phyloP scores from a whole-genome alignment of 2,113 vertebrate genomes.

The Amia ocellicauda region DNA sequence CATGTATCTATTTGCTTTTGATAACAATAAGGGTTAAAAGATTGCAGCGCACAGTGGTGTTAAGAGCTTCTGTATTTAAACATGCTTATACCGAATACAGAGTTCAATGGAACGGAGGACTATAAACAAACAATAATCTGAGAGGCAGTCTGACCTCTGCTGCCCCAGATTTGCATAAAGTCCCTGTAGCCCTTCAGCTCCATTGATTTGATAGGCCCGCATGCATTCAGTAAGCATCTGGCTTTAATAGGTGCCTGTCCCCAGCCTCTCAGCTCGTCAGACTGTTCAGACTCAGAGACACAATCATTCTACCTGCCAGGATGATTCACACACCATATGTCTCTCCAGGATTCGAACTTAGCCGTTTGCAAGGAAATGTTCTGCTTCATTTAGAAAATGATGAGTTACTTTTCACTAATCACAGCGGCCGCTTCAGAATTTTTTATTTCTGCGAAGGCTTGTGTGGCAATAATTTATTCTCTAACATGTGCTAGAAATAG shows the following conservation, averaged over 20 bases:
- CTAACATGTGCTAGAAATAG: neutral
- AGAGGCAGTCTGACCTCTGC: constrained; percentile 5
- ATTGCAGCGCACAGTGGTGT: constrained; percentile 3
- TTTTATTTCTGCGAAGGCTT: neutral
- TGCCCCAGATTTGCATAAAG: constrained; percentile 5
- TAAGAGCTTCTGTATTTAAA: neutral
- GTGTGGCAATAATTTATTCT: constrained; percentile 1
- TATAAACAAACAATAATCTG: constrained; percentile 1
- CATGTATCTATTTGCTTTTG: neutral
- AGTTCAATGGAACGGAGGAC: neutral
- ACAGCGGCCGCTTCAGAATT: neutral
- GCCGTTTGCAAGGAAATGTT: constrained; percentile 30
- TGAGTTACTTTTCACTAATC: constrained; percentile 29
- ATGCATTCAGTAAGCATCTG: constrained; percentile 29
- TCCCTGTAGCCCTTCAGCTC: constrained; percentile 12
- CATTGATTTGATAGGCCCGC: constrained; percentile 6
- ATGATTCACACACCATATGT: constrained; percentile 43
- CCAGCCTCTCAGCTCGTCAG: constrained; percentile 33
- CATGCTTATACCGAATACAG: neutral
- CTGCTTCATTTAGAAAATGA: constrained; percentile 29
- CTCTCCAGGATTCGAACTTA: constrained; percentile 26
- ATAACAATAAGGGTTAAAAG: constrained; percentile 7
- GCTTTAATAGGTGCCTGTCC: constrained; percentile 26
- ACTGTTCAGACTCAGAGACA: constrained; percentile 30
- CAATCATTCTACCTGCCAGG: constrained; percentile 37